Evolutionary conservation across 2,888 invertebrate species (phyloP).

Genomic region (Caenorhabditis afra): DNA sequence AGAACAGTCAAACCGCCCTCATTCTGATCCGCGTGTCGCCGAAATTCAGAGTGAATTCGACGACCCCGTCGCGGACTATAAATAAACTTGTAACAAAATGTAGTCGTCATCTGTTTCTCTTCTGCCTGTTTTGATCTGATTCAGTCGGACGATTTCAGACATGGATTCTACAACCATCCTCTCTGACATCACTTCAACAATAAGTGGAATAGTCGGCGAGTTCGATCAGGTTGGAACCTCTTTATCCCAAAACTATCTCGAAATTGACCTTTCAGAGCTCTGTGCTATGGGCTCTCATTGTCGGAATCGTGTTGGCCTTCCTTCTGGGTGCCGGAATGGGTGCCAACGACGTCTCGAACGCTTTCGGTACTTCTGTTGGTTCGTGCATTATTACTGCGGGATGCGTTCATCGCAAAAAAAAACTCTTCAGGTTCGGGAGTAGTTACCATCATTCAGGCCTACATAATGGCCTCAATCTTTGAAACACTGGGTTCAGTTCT

Average conservation of each 20-base stretch:
- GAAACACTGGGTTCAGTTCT: slow-evolving; percentile 95
- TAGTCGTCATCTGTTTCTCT: not conserved
- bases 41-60: slow-evolving; percentile 11
- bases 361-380: slow-evolving; percentile 87
- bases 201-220: slow-evolving; percentile 17
- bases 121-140: not conserved
- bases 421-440: slow-evolving; percentile 50
- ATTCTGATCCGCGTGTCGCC: slow-evolving; percentile 17
- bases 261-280: slow-evolving; percentile 32
- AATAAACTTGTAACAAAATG: not conserved
- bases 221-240: slow-evolving; percentile 40
- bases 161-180: slow-evolving; percentile 40
- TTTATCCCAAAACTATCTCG: not conserved
- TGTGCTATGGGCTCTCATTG: slow-evolving; percentile 88
- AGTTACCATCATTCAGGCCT: slow-evolving; percentile 90
- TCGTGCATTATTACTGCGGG: slow-evolving; percentile 87
- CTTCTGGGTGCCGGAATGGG: slow-evolving; percentile 96
- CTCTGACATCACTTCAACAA: slow-evolving; percentile 31
- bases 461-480: slow-evolving; percentile 94
- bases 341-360: slow-evolving; percentile 98
- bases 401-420: not conserved
- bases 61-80: slow-evolving; percentile 12
- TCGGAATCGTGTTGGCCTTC: slow-evolving; percentile 94
- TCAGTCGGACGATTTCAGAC: too few species aligned
- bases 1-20: slow-evolving; percentile 32